phyloP scores from a whole-genome alignment of 2,888 invertebrate genomes.

The Drosophila mercatorum region DNA sequence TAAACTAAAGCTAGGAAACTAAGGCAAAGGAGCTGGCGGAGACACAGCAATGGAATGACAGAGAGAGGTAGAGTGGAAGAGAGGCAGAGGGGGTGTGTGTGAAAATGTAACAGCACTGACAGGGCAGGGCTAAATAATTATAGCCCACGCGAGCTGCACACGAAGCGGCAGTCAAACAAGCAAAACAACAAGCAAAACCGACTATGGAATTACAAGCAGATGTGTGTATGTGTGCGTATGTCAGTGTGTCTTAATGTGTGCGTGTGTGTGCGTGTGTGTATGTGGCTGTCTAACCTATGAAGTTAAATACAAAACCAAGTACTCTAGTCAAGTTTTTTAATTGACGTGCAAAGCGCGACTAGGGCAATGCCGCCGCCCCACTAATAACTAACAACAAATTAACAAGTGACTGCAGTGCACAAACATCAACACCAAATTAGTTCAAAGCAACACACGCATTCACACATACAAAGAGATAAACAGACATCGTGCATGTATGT shows the following conservation, averaged over 20 bases:
- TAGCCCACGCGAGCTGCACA: constrained; percentile 73
- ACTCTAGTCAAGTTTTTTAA: constrained; percentile 63
- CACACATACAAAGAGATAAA: constrained; percentile 9
- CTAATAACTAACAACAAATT: constrained; percentile 63
- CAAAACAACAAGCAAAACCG: constrained; percentile 49
- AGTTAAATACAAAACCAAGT: constrained; percentile 31
- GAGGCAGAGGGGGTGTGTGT: not conserved
- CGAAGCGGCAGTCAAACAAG: constrained; percentile 60
- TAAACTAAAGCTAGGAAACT: constrained; percentile 66
- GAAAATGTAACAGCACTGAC: constrained; percentile 49
- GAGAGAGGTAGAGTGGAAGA: not conserved
- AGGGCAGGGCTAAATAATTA: constrained; percentile 75
- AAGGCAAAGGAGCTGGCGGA: constrained; percentile 41
- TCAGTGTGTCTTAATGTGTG: constrained; percentile 10
- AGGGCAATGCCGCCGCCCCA: constrained; percentile 28
- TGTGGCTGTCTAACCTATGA: constrained; percentile 12
- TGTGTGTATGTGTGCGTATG: constrained; percentile 11
- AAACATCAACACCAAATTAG: constrained; percentile 27
- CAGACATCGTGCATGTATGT: constrained; percentile 5
- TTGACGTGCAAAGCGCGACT: constrained; percentile 66
- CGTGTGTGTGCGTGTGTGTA: constrained; percentile 5
- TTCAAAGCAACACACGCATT: constrained; percentile 24
- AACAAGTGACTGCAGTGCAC: constrained; percentile 55
- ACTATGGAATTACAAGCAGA: constrained; percentile 56
- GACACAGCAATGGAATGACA: not conserved